phyloP scores from a whole-genome alignment of 2,888 invertebrate genomes.

The Cataglyphis albicans region DNA sequence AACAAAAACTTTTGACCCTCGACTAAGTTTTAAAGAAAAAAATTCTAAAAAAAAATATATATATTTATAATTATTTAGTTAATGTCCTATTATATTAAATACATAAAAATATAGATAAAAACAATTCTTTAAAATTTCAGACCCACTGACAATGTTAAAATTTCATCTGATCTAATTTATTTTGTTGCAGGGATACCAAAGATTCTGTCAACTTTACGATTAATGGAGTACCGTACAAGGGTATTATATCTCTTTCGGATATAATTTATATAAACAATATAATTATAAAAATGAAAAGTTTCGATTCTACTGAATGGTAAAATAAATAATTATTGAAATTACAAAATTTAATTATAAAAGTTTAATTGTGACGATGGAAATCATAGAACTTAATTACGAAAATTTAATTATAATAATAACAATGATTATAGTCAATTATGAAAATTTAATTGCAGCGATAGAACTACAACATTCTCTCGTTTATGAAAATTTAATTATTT shows the following conservation, averaged over 20 bases:
- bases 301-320: not conserved
- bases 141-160: not conserved
- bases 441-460: conserved; percentile 18
- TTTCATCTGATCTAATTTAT: not conserved
- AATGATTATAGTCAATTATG: not conserved
- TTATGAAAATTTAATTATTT: conserved; percentile 13
- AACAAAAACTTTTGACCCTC: not conserved
- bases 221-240: conserved; percentile 69
- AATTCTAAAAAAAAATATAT: not conserved
- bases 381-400: not conserved
- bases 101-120: not conserved
- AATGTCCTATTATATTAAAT: not conserved
- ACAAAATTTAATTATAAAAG: not conserved
- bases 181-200: conserved; percentile 57
- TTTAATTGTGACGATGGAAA: not conserved
- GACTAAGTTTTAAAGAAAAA: not conserved
- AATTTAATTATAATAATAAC: not conserved
- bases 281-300: not conserved
- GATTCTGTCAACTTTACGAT: conserved; percentile 70
- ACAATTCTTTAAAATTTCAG: not conserved
- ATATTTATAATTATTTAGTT: not conserved
- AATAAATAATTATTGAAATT: not conserved
- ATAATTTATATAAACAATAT: not conserved
- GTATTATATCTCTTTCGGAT: conserved; percentile 55
- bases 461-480: not conserved